These are phyloP conservation scores for Corythaixoides concolor DNA, from an alignment of 2,113 vertebrate species.

Conservation along the genomic window DNA sequence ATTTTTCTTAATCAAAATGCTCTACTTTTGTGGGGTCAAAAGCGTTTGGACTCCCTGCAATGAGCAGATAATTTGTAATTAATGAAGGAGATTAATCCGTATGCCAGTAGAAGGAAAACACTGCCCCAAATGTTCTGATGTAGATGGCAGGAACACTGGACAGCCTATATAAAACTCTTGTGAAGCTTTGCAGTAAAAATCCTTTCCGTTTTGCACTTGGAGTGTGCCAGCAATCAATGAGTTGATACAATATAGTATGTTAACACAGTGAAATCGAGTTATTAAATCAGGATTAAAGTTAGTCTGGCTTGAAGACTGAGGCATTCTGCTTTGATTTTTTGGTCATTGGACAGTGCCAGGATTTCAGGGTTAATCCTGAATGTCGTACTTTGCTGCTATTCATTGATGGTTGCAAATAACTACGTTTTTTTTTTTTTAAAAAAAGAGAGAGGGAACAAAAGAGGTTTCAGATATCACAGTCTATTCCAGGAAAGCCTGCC, in stretches of 20 bases:
- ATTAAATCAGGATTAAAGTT: constrained; percentile 4
- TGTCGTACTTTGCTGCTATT: neutral
- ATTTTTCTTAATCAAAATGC: neutral
- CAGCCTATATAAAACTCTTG: neutral
- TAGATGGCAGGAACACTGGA: neutral
- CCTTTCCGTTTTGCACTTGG: neutral
- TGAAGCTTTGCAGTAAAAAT: neutral
- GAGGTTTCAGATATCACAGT: constrained; percentile 32
- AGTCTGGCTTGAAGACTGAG: neutral
- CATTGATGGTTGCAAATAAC: constrained; percentile 10
- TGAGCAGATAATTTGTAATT: neutral
- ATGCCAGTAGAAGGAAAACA: neutral
- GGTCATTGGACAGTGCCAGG: neutral
- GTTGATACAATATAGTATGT: neutral
- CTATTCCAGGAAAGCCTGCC: constrained; percentile 33
- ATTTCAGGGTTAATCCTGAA: constrained; percentile 18
- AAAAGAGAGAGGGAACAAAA: neutral
- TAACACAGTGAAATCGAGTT: neutral
- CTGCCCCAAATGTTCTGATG: neutral
- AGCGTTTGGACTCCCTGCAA: neutral
- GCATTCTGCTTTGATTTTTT: neutral
- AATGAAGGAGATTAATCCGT: neutral
- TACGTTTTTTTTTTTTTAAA: neutral
- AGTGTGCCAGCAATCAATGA: neutral
- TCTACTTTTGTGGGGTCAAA: neutral